Percentiles rank a stretch among this genome's conserved stretches.
phyloP scores from a whole-genome alignment of 2,888 invertebrate genomes.

The Cerceris ruficornis region DNA sequence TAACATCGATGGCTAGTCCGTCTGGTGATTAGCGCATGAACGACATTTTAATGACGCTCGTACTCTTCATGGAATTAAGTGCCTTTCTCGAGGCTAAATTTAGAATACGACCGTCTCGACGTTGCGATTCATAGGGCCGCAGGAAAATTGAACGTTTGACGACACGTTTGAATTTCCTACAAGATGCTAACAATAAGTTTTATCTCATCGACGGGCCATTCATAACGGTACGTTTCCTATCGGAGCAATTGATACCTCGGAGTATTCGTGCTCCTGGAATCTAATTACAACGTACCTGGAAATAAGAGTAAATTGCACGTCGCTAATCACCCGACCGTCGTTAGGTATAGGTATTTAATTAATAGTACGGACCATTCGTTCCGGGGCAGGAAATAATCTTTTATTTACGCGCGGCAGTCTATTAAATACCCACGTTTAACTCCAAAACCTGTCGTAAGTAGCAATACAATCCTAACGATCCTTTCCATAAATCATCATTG shows the following conservation, averaged over 20 bases:
- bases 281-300: not conserved
- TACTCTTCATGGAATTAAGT: slow-evolving; percentile 31
- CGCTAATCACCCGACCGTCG: slow-evolving; percentile 30
- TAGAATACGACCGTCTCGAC: slow-evolving; percentile 35
- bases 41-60: slow-evolving; percentile 53
- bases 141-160: not conserved
- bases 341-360: slow-evolving; percentile 41
- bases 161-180: not conserved
- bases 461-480: slow-evolving; percentile 48
- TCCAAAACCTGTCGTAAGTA: slow-evolving; percentile 17
- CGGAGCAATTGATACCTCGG: too few species aligned
- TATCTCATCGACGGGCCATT: too few species aligned
- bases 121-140: not conserved
- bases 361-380: slow-evolving; percentile 22
- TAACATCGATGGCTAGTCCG: slow-evolving; percentile 46
- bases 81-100: slow-evolving; percentile 33
- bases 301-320: not conserved
- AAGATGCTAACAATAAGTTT: too few species aligned
- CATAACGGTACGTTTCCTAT: too few species aligned
- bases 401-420: slow-evolving; percentile 17
- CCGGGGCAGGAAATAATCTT: slow-evolving; percentile 17
- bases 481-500: slow-evolving; percentile 48
- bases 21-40: slow-evolving; percentile 55
- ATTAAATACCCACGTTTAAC: slow-evolving; percentile 26
- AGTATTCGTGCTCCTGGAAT: too few species aligned